Evolutionary conservation across 1,140 invertebrate genomes (phyloP), one percentile per base, ranked within the genome.

Genomic region (Drosophila cardini): DNA sequence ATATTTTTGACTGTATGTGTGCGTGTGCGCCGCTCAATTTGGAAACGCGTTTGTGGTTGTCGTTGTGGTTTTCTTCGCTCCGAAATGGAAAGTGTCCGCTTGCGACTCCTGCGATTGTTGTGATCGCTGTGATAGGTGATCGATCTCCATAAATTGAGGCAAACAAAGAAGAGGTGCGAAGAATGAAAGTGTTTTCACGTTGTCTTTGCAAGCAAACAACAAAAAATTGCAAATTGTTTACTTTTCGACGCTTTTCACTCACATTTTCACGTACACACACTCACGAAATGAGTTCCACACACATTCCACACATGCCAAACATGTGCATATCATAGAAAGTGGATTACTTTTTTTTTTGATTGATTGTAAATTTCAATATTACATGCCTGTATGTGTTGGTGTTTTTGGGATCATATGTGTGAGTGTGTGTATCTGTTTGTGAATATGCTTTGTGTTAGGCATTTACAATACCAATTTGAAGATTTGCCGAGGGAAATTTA

Each of bases 61-160:
- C 26, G 13, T 53, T 55, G 32, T 55, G 32, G 70, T 74, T 74
- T 77, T 53, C 69, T 38, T 69, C 50, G 64, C 61, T 68, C 61
- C 16, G 65, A 80, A 73, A 87, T 89, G 84, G 84, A 87, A 87
- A 87, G 84, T 87, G 84, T 15, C 26, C n/a, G 43, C 36, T 55
- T n/a, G 18, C 48, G 36, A 58, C 45, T 11, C 43, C 53, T 63
- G 63, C 42, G n/a, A 34, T 58, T 61, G 61, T 65, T 61, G 34
- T 65, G 60, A 45, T 56, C 30, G 30, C 69, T 56, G 34, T 18
- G 38, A 36, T 72, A 61, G 76, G 62, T 76, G 77, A 81, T 81
- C 82, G 77, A 84, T 84, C 52, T 48, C 65, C 50, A 38, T 61
- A 86, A 63, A 64, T 72, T 55, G 57, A 76, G 67, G 50, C 62